Conservation (phyloP, 2,113 vertebrate genomes). For the Entosphenus tridentatus region DNA sequence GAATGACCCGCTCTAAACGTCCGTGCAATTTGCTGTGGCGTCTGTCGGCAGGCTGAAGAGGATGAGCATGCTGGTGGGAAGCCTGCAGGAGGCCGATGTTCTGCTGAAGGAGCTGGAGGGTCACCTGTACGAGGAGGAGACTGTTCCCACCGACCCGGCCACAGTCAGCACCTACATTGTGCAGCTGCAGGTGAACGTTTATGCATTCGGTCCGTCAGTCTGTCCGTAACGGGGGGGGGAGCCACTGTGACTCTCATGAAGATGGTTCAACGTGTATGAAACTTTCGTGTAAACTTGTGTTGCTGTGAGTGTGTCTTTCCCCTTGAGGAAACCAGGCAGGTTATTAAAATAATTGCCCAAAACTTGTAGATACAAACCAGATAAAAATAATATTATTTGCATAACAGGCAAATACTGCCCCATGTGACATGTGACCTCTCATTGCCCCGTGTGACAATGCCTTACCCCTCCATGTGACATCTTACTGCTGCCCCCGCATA, state of each 20-base stretch:
- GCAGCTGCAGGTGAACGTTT: slow-evolving; percentile 25
- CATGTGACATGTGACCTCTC: neutral
- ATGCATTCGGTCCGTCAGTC: no score
- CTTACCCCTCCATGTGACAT: neutral
- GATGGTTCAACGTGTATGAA: no score
- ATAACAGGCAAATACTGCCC: neutral
- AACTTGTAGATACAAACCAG: no score
- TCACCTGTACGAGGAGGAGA: slow-evolving; percentile 69
- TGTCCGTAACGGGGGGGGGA: no score
- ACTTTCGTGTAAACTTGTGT: no score
- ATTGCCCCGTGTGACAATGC: neutral
- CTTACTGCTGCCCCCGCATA: neutral
- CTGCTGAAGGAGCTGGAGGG: slow-evolving; percentile 60
- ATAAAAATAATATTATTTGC: neutral
- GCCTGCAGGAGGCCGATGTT: slow-evolving; percentile 49
- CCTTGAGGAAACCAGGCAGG: no score
- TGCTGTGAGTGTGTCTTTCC: no score
- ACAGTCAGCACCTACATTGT: slow-evolving; percentile 38
- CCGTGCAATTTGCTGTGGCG: neutral
- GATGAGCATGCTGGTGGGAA: slow-evolving; percentile 40
- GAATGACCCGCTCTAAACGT: neutral
- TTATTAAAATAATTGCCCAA: no score
- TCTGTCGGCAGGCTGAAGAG: slow-evolving; percentile 46
- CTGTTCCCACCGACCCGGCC: slow-evolving; percentile 40
- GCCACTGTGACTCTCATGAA: no score